Evolutionary conservation across 2,888 invertebrate genomes (phyloP).

Genomic region (Calameuta filiformis): DNA sequence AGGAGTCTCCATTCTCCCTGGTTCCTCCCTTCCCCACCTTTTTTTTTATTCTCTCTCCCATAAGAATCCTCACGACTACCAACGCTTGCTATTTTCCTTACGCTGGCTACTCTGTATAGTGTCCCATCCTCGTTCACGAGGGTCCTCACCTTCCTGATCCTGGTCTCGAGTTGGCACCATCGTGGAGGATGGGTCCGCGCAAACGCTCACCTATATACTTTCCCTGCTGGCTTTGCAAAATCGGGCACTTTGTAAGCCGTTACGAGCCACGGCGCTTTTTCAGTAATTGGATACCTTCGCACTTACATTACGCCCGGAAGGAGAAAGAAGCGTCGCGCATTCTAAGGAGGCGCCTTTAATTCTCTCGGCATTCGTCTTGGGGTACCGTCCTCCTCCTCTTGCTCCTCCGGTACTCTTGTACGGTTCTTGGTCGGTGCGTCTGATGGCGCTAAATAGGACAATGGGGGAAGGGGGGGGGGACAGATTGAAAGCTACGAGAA

Average conservation of each 20-base stretch:
- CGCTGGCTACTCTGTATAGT: neutral
- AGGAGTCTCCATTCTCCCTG: conserved; percentile 13
- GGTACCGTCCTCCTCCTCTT: neutral
- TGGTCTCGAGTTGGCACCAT: neutral
- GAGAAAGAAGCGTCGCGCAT: conserved; percentile 4
- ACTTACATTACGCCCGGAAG: conserved; percentile 17
- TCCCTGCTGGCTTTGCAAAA: conserved; percentile 4
- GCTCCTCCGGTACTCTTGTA: neutral
- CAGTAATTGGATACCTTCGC: conserved; percentile 25
- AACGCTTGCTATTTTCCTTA: neutral
- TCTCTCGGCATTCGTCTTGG: neutral
- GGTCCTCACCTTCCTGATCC: neutral
- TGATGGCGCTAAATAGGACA: neutral
- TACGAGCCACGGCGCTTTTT: conserved; percentile 17
- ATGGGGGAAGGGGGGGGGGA: too few relatives aligned
- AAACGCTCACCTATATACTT: neutral
- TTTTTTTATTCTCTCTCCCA: neutral
- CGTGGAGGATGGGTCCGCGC: neutral
- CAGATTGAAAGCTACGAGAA: neutral
- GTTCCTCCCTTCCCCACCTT: neutral
- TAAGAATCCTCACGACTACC: neutral
- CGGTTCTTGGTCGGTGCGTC: too few relatives aligned
- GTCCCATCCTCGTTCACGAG: neutral
- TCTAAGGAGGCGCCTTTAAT: conserved; percentile 4
- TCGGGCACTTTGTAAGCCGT: conserved; percentile 21